A percentile compares a stretch with the other conserved stretches of the same genome.
These are phyloP conservation scores for Hypercompe scribonia DNA, from an alignment of 2,888 invertebrate species.

Conservation along the genomic window DNA sequence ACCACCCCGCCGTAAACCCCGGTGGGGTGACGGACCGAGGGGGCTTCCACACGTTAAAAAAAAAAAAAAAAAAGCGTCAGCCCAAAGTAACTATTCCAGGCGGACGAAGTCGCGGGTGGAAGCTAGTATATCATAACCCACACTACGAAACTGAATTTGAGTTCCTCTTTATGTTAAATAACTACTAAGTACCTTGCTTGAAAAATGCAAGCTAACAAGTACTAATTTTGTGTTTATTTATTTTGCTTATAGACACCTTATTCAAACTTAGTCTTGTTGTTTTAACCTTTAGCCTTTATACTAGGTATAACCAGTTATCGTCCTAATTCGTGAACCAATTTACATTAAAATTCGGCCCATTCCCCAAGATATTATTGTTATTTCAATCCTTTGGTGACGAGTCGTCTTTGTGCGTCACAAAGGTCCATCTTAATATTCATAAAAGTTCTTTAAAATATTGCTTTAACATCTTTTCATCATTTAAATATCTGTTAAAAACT, in stretches of 20 bases:
- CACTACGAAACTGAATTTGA: too few relatives aligned
- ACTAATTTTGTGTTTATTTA: background rate
- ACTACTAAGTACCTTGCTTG: too few relatives aligned
- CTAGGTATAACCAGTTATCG: constrained; percentile 18
- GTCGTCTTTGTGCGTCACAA: constrained; percentile 43
- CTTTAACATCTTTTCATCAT: constrained; percentile 20
- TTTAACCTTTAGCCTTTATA: constrained; percentile 8
- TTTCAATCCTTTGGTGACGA: constrained; percentile 46
- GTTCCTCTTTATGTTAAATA: too few relatives aligned
- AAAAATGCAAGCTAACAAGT: background rate
- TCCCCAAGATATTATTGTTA: constrained; percentile 49
- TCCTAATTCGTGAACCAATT: constrained; percentile 47
- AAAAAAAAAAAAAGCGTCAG: too few relatives aligned
- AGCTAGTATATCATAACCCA: too few relatives aligned
- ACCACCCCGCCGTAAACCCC: too few relatives aligned
- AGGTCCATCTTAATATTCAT: constrained; percentile 42
- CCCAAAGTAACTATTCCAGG: too few relatives aligned
- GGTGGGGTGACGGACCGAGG: too few relatives aligned
- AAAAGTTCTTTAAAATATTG: constrained; percentile 38
- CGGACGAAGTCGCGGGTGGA: too few relatives aligned
- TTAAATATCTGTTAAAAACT: background rate
- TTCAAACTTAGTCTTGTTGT: too few relatives aligned
- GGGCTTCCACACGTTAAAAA: too few relatives aligned
- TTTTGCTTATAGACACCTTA: background rate
- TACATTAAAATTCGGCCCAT: constrained; percentile 46